These are phyloP conservation scores for Tachysurus fulvidraco DNA, from an alignment of 2,113 vertebrate genomes.

Conservation along the genomic window DNA sequence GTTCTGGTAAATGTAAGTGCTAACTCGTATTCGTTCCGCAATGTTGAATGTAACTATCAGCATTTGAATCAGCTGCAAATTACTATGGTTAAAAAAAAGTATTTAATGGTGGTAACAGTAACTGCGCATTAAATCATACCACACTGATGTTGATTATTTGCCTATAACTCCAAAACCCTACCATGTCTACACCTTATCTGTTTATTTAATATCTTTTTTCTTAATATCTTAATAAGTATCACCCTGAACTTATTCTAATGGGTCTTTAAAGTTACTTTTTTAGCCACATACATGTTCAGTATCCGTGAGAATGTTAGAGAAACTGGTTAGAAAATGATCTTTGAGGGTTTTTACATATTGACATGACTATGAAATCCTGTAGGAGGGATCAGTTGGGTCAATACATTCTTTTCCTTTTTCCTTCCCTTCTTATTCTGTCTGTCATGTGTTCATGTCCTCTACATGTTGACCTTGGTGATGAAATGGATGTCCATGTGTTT, in stretches of 20 bases:
- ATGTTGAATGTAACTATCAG: too few species aligned
- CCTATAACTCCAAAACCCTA: neutral
- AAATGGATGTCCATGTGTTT: neutral
- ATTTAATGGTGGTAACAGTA: too few species aligned
- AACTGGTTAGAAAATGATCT: neutral
- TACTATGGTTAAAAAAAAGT: too few species aligned
- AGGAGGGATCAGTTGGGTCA: neutral
- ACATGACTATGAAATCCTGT: neutral
- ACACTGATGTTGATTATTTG: neutral
- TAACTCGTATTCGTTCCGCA: too few species aligned
- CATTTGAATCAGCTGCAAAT: too few species aligned
- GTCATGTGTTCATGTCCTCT: neutral
- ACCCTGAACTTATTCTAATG: neutral
- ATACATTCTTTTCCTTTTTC: neutral
- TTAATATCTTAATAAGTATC: neutral
- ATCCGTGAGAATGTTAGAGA: neutral
- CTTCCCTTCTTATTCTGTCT: neutral
- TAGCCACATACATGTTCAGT: neutral
- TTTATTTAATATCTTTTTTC: too few species aligned
- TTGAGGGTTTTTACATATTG: neutral
- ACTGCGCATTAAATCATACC: neutral
- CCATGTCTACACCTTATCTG: too few species aligned
- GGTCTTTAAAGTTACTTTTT: neutral
- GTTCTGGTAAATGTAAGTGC: neutral
- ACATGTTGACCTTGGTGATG: neutral